phyloP scores from a whole-genome alignment of 1,140 invertebrate species.

The Daktulosphaira vitifoliae region DNA sequence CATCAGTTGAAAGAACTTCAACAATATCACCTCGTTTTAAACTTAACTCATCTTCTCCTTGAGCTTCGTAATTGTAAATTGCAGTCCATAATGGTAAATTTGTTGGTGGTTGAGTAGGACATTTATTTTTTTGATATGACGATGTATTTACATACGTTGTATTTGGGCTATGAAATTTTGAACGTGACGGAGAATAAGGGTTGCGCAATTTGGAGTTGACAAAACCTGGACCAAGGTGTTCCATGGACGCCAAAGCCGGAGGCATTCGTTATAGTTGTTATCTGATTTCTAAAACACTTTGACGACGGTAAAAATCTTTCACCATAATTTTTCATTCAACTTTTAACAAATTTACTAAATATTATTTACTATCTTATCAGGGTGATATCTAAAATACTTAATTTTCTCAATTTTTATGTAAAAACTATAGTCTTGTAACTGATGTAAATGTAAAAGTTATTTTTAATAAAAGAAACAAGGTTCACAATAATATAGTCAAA shows the following conservation, averaged over 20 bases:
- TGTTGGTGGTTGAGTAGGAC: not conserved
- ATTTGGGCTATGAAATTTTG: slow-evolving; percentile 1
- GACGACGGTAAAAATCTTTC: no score
- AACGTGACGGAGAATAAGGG: not conserved
- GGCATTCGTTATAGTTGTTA: slow-evolving; percentile 41
- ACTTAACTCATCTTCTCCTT: slow-evolving; percentile 84
- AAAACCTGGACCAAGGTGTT: slow-evolving; percentile 38
- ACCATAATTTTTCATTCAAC: not conserved
- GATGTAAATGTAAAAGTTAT: not conserved
- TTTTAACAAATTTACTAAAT: not conserved
- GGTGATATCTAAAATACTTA: not conserved
- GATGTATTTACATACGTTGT: not conserved
- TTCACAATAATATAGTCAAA: no score
- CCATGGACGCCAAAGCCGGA: slow-evolving; percentile 43
- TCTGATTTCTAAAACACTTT: not conserved
- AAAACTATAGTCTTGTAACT: no score
- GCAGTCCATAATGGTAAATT: slow-evolving; percentile 62
- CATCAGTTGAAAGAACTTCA: slow-evolving; percentile 83
- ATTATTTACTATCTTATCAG: not conserved
- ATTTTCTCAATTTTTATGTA: not conserved
- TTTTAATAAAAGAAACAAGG: not conserved
- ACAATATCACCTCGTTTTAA: slow-evolving; percentile 77
- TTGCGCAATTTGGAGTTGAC: slow-evolving; percentile 17
- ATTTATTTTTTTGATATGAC: not conserved
- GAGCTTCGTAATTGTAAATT: slow-evolving; percentile 84